Conservation (phyloP, 2,113 vertebrate species). For the Haplotaxodon microlepis region DNA sequence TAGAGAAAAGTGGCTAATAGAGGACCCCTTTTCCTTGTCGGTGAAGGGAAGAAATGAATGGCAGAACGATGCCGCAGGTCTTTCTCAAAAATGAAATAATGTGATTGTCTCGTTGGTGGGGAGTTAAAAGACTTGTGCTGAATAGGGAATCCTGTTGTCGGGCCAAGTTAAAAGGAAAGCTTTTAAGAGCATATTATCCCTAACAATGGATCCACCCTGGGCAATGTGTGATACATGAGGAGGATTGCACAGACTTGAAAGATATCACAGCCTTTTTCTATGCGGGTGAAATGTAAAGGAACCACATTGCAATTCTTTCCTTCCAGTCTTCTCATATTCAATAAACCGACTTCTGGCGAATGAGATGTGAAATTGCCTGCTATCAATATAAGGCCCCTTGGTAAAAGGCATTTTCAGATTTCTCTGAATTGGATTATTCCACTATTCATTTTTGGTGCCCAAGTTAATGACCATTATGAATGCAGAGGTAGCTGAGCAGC, state of each 20-base stretch:
- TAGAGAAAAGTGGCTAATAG: neutral
- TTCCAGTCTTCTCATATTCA: conserved; percentile 56
- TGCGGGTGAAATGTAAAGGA: conserved; percentile 48
- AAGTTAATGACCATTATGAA: conserved; percentile 67
- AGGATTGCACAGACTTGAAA: conserved; percentile 20
- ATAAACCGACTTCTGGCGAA: conserved; percentile 60
- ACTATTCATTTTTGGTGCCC: conserved; percentile 46
- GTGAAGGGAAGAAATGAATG: neutral
- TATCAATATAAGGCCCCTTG: conserved; percentile 49
- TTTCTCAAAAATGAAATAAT: conserved; percentile 39
- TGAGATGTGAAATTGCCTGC: conserved; percentile 69
- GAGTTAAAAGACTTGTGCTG: conserved; percentile 33
- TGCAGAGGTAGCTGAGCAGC: conserved; percentile 33
- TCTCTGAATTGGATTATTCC: conserved; percentile 62
- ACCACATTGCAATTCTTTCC: conserved; percentile 33
- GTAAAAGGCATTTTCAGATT: conserved; percentile 59
- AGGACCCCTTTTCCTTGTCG: neutral
- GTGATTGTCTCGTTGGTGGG: conserved; percentile 14
- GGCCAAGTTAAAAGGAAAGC: conserved; percentile 21
- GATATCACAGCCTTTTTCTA: conserved; percentile 25
- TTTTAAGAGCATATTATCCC: conserved; percentile 56
- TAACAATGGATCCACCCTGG: conserved; percentile 43
- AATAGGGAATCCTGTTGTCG: conserved; percentile 40
- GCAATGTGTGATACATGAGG: conserved; percentile 21
- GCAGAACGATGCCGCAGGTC: conserved; percentile 9